Base-by-base conservation (phyloP, 2,113 vertebrate species). In the Calidris pugnax region DNA sequence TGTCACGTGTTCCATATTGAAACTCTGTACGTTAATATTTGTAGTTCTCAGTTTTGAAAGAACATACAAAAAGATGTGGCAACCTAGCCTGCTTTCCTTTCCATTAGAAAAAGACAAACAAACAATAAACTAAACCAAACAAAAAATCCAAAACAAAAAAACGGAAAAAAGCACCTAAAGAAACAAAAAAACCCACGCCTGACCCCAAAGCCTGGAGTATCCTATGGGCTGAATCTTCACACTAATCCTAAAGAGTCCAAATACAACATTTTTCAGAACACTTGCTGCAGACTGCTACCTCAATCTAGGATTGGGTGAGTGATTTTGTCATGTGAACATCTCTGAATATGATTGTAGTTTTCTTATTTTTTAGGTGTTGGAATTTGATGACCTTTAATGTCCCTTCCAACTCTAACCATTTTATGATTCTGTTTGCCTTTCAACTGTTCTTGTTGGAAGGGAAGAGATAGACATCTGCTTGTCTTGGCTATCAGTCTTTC, bases 261-360 rank as follows among this genome's bases (percentile, higher is more conserved):
- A 72, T 76, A 57, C 69, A 53, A 37, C 83, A 28, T 59, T 95
- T 96, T 93, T 82, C 75, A 93, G 50, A 92, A 77, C 89, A 35
- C 81, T 94, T 89, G 48, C 37, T 85, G 45, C 63, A 92, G 48
- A 32, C 55, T 95, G 74, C 77, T 80, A 85, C 72, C 51, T 94
- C 71, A 92, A 8, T 91, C 81, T 95, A 87, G 84, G 80, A 83
- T 55, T 87, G 87, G 74, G 81, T 39, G 50, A 10, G 12, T 80
- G 84, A 95, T 39, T 87, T 75, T 93, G 43, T 43, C 79, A 74
- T 89, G 41, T 93, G 91, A 93, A 80, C 32, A 41, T 80, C 55
- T 74, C 51, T 88, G 75, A 92, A 56, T 93, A 77, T 80, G 45
- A 88, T 67, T 89, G 78, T 77, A 57, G 39, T 83, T 96, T 94